Evolutionary conservation across 2,888 invertebrate genomes (phyloP).

Genomic region (Dryobota labecula): DNA sequence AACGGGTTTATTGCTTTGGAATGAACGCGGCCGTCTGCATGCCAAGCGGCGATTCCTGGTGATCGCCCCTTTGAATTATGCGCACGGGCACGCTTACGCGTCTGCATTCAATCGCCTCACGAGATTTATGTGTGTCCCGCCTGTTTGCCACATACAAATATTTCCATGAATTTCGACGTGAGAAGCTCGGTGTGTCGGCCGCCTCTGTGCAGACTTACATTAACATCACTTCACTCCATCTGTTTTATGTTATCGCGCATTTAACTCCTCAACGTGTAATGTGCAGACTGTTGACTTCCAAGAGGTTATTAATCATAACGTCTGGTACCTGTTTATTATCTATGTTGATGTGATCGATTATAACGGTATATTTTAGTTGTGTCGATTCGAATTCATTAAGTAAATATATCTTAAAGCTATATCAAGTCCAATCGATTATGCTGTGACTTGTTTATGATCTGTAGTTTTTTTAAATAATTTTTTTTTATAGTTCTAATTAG

Average conservation of each 20-base stretch:
- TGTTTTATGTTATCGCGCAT: constrained; percentile 55
- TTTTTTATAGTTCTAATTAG: neutral
- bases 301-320: constrained; percentile 45
- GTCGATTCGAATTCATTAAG: constrained; percentile 40
- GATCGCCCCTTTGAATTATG: constrained; percentile 89
- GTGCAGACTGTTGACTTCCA: constrained; percentile 44
- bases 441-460: constrained; percentile 31
- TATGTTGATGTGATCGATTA: constrained; percentile 43
- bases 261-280: constrained; percentile 48
- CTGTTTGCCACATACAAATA: constrained; percentile 80
- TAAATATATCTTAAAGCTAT: constrained; percentile 39
- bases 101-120: constrained; percentile 85
- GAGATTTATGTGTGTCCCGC: constrained; percentile 85
- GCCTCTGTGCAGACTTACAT: constrained; percentile 52
- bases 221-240: constrained; percentile 46
- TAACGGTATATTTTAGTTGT: constrained; percentile 34
- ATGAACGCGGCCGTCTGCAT: constrained; percentile 87
- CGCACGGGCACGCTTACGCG: constrained; percentile 86
- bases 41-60: constrained; percentile 88
- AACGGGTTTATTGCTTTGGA: constrained; percentile 88
- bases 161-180: constrained; percentile 82
- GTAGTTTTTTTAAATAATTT: constrained; percentile 19
- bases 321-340: constrained; percentile 41
- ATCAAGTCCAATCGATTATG: constrained; percentile 26
- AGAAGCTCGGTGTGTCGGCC: constrained; percentile 66